These are phyloP conservation scores for Augochlora pura DNA, from an alignment of 1,140 invertebrate genomes.

Conservation along the genomic window DNA sequence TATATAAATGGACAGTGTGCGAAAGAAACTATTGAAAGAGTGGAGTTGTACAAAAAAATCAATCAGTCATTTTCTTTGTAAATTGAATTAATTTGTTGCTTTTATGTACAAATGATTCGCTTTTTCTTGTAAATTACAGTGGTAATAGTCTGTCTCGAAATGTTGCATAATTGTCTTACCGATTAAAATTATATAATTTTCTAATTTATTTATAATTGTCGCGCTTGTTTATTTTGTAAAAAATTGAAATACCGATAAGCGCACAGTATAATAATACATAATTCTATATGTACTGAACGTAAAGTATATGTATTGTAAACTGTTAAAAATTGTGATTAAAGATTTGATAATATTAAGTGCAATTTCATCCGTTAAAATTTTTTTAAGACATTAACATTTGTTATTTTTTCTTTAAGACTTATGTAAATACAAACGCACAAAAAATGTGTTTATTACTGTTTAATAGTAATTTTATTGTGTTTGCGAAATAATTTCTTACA, in stretches of 20 bases:
- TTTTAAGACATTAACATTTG: not conserved
- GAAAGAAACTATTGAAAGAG: constrained; percentile 3
- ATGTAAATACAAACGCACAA: constrained; percentile 1
- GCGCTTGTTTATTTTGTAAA: not conserved
- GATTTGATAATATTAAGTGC: constrained; percentile 4
- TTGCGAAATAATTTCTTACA: not conserved
- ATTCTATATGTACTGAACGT: constrained; percentile 1
- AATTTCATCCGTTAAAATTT: constrained; percentile 1
- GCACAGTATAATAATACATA: constrained; percentile 20
- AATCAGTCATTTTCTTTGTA: not conserved
- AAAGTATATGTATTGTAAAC: constrained; percentile 13
- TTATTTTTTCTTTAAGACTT: not conserved
- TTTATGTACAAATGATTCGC: not conserved
- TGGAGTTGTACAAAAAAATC: constrained; percentile 4
- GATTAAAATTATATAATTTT: constrained; percentile 4
- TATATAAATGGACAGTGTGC: not conserved
- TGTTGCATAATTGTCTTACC: constrained; percentile 24
- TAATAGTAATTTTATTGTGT: constrained; percentile 16
- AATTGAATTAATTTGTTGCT: not conserved
- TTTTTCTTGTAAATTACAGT: not conserved
- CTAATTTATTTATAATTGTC: not conserved
- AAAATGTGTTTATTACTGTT: not conserved
- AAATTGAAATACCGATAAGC: not conserved
- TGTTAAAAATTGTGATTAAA: constrained; percentile 12
- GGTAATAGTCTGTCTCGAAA: constrained; percentile 12